Conservation (phyloP, 1,140 invertebrate genomes). For the Drosophila elegans region DNA sequence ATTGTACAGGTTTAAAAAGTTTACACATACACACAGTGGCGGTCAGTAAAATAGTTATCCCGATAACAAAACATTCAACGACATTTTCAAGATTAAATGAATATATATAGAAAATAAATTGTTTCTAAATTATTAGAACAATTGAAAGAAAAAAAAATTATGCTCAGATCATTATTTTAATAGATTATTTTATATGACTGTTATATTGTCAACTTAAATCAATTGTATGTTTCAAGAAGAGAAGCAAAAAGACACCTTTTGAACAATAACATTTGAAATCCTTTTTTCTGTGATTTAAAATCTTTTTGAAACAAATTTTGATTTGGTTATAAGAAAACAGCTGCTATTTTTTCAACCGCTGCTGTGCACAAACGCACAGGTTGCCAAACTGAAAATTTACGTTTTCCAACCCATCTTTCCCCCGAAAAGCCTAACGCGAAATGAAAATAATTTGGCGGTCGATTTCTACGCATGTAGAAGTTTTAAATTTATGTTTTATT, state of each 20-base stretch:
- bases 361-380: conserved; percentile 26
- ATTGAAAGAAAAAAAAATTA: too few relatives aligned
- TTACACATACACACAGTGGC: conserved; percentile 47
- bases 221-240: too few relatives aligned
- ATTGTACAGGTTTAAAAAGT: conserved; percentile 66
- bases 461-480: conserved; percentile 73
- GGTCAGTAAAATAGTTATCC: not conserved
- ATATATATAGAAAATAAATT: too few relatives aligned
- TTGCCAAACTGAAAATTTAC: conserved; percentile 45
- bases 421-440: conserved; percentile 23
- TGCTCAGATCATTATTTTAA: too few relatives aligned
- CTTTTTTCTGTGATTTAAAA: not conserved
- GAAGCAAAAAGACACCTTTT: not conserved
- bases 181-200: too few relatives aligned
- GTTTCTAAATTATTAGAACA: too few relatives aligned
- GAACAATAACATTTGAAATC: not conserved
- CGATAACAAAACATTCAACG: too few relatives aligned
- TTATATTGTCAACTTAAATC: too few relatives aligned
- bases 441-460: conserved; percentile 77
- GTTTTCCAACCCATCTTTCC: conserved; percentile 7
- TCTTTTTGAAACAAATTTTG: too few relatives aligned
- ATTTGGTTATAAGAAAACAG: too few relatives aligned
- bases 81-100: too few relatives aligned
- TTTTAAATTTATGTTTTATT: conserved; percentile 80
- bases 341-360: conserved; percentile 1